Base-by-base conservation (phyloP, 2,113 vertebrate species). In the Collichthys lucidus region DNA sequence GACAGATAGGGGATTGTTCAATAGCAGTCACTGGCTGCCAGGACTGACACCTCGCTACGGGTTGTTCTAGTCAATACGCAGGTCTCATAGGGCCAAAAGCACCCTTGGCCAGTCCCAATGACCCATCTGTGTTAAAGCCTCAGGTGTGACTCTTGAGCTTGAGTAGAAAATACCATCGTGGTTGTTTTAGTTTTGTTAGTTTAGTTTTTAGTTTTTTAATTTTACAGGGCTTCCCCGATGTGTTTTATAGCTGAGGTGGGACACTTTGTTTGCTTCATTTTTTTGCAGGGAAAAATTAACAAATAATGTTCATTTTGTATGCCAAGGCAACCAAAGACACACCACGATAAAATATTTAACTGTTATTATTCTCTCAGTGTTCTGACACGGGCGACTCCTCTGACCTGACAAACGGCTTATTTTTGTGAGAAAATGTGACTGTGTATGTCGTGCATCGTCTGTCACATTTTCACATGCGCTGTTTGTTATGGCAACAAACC, bases 1-100 rank as follows among this genome's bases (percentile, higher is more conserved):
- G 65, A 50, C 85, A 87, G 85, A 89, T 85, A 77, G 68, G 77
- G 52, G 62, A 46, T 31, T 68, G 50, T 65, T 80, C 77, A 83
- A 89, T 86, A 83, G 47, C 42, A 72, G 49, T 65, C 74, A 63
- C 59, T 77, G 53, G 22, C 72, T 44, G 55, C 80, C 70, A 56
- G 63, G 67, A 61, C 55, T 42, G 29, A 62, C 64, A 35, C 65
- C 59, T 70, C 53, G 61, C 15, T 29, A 53, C 82, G 78, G 63
- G 61, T 64, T 62, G 60, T 80, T 87, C 44, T 46, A 57, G 59
- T 84, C 67, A 63, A 62, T 29, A 29, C 74, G 70, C 64, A 8
- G 3, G 29, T 17, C 46, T 40, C 29, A 52, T 24, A 42, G 47
- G 59, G 19, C 31, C 44, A 31, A 59, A 70, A 52, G 49, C 79